These are phyloP conservation scores for Aphaenogaster rudis DNA, from an alignment of 1,140 invertebrate species.

Conservation along the genomic window DNA sequence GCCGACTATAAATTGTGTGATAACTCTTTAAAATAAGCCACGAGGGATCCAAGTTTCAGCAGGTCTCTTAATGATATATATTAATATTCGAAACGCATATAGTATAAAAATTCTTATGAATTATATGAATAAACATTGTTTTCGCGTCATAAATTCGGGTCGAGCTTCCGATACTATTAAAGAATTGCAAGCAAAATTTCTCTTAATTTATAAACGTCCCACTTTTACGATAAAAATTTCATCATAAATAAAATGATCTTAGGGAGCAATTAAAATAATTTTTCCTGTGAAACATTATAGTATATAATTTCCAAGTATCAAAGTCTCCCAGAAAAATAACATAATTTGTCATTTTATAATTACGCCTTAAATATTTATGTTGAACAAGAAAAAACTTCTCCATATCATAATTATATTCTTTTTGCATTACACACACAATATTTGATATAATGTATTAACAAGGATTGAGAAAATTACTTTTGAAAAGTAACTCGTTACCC, in stretches of 20 bases:
- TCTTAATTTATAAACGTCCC: not conserved
- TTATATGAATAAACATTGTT: not conserved
- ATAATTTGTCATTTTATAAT: not conserved
- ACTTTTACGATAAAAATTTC: not conserved
- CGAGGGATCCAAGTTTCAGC: not conserved
- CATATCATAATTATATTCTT: not conserved
- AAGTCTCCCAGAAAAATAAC: not conserved
- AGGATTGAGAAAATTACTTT: too few species aligned
- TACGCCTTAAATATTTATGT: not conserved
- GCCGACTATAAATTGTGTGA: conserved; percentile 51
- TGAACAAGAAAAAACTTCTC: not conserved
- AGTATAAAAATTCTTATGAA: not conserved
- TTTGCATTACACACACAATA: not conserved
- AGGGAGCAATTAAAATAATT: not conserved
- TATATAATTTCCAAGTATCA: not conserved
- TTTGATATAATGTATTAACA: not conserved
- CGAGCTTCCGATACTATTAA: not conserved
- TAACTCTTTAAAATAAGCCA: conserved; percentile 24
- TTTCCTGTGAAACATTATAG: not conserved
- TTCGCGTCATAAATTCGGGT: not conserved
- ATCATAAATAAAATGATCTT: not conserved
- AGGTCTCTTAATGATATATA: not conserved
- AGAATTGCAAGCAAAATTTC: not conserved
- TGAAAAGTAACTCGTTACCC: too few species aligned
- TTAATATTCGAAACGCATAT: not conserved